Conservation (phyloP, 2,888 invertebrate species). For the Eristalis arbustorum region DNA sequence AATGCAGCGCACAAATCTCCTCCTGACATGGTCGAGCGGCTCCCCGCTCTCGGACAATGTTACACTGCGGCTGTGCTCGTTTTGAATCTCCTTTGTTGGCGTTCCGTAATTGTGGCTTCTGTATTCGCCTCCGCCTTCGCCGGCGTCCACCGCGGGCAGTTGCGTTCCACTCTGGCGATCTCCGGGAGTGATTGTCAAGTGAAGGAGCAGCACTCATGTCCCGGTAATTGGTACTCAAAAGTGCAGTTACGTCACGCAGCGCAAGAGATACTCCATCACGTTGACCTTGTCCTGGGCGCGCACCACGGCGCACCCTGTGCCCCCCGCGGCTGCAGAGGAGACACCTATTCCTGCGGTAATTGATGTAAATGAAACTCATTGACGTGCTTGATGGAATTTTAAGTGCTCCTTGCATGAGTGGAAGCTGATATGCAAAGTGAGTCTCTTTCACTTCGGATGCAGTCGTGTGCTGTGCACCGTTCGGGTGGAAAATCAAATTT, state of each 20-base stretch:
- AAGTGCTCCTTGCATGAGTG: constrained; percentile 46
- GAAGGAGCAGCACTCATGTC: constrained; percentile 22
- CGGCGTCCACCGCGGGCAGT: not conserved
- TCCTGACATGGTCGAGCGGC: constrained; percentile 59
- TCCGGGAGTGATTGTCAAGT: constrained; percentile 38
- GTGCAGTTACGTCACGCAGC: constrained; percentile 47
- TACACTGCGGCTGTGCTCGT: constrained; percentile 42
- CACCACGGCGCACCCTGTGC: not conserved
- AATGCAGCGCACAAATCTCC: constrained; percentile 42
- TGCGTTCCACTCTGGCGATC: constrained; percentile 14
- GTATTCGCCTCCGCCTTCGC: constrained; percentile 31
- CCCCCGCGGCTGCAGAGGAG: not conserved
- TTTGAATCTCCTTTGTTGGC: constrained; percentile 52
- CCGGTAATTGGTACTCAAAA: constrained; percentile 50
- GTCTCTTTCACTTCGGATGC: constrained; percentile 46
- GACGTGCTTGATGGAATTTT: constrained; percentile 57
- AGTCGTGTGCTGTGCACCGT: constrained; percentile 15
- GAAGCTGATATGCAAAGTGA: constrained; percentile 25
- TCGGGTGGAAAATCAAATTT: not conserved
- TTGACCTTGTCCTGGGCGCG: not conserved
- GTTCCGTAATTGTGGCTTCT: constrained; percentile 54
- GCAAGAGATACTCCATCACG: not conserved
- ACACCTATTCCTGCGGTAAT: constrained; percentile 22
- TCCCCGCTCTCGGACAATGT: constrained; percentile 41
- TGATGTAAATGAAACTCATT: constrained; percentile 41